These are phyloP conservation scores for Psophia crepitans DNA, from an alignment of 2,113 vertebrate species.

Conservation along the genomic window DNA sequence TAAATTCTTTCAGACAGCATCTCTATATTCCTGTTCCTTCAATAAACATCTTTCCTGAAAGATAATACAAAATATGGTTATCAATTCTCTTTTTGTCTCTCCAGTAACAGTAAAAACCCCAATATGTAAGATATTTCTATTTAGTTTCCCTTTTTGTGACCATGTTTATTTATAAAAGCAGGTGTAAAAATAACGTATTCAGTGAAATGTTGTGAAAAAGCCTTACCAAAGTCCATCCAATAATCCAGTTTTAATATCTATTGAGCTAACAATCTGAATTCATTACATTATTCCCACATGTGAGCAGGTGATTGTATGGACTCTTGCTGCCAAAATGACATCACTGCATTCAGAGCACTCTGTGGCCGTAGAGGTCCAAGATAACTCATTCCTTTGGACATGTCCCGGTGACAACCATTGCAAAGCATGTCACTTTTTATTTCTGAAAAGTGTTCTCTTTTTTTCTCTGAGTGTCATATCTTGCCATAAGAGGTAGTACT, in stretches of 20 bases:
- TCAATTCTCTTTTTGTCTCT: neutral
- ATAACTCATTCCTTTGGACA: neutral
- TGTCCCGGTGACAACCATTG: rapidly evolving
- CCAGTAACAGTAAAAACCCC: neutral
- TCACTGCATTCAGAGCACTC: neutral
- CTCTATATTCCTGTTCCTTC: neutral
- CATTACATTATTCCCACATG: neutral
- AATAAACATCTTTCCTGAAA: neutral
- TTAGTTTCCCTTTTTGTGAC: neutral
- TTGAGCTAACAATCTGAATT: neutral
- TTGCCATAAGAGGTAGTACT: neutral
- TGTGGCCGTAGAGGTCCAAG: neutral
- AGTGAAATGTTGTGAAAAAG: neutral
- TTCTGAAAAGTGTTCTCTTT: neutral
- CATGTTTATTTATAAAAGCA: neutral
- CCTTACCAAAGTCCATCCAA: neutral
- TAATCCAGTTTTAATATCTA: neutral
- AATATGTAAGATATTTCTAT: neutral
- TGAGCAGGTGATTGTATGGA: neutral
- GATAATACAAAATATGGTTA: neutral
- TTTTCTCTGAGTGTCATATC: neutral
- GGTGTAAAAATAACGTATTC: neutral
- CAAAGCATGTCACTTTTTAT: neutral
- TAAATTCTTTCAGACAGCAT: neutral
- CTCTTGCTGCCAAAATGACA: neutral